phyloP scores from a whole-genome alignment of 1,140 invertebrate genomes.

The Hormaphis cornu region DNA sequence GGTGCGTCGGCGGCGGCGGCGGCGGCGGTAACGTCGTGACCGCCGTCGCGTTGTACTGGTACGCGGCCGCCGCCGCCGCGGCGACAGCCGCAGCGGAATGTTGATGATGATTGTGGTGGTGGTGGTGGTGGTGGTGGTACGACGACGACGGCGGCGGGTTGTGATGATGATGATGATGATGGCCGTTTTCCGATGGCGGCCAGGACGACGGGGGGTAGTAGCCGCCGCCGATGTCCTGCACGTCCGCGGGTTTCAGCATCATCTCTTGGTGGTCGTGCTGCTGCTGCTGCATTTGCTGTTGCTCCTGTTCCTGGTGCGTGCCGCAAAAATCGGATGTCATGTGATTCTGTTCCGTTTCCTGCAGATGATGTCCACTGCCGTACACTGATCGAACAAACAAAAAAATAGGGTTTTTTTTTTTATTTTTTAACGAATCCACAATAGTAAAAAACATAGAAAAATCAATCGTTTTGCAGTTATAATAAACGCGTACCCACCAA shows the following conservation, averaged over 20 bases:
- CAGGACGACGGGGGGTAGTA: slow-evolving; percentile 26
- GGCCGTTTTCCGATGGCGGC: slow-evolving; percentile 39
- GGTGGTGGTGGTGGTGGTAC: slow-evolving; percentile 40
- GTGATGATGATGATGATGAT: slow-evolving; percentile 40
- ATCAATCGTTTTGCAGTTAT: too few species aligned
- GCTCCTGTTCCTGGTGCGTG: background rate
- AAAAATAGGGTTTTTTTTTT: too few species aligned
- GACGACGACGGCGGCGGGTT: slow-evolving; percentile 41
- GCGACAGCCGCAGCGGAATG: slow-evolving; percentile 37
- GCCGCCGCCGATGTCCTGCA: background rate
- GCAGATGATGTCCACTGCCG: background rate
- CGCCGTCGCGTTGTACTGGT: slow-evolving; percentile 1
- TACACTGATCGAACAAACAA: background rate
- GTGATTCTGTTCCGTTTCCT: background rate
- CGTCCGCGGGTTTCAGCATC: slow-evolving; percentile 19
- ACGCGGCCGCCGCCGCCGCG: background rate
- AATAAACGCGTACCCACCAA: too few species aligned
- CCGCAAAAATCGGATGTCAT: background rate
- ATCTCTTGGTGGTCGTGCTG: background rate
- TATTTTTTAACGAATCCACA: too few species aligned
- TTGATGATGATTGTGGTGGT: slow-evolving; percentile 35
- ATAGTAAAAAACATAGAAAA: too few species aligned
- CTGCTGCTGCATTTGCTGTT: background rate
- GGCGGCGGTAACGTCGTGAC: background rate
- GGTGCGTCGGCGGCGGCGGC: slow-evolving; percentile 39